Evolutionary conservation across 2,888 invertebrate species (phyloP).

Genomic region (Drosophila nigricruria): DNA sequence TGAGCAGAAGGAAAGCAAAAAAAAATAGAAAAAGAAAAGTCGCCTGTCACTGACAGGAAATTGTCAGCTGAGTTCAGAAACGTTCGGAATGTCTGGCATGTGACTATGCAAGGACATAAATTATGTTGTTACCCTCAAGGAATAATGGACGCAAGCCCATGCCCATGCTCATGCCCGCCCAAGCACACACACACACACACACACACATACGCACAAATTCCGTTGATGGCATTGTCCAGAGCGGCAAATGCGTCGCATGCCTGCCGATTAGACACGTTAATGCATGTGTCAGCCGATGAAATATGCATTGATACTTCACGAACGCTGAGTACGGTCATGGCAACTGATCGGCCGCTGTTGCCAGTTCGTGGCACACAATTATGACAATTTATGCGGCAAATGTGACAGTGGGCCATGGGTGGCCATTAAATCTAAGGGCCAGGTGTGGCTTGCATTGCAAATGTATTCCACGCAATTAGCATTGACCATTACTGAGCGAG

Average conservation of each 20-base stretch:
- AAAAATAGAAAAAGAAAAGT: slow-evolving; percentile 16
- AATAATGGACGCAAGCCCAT: slow-evolving; percentile 55
- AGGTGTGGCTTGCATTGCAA: slow-evolving; percentile 41
- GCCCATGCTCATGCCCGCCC: neutral
- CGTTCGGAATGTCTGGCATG: slow-evolving; percentile 67
- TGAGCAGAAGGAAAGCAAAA: neutral
- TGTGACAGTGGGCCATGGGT: slow-evolving; percentile 29
- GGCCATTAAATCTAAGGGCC: neutral
- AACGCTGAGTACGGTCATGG: slow-evolving; percentile 28
- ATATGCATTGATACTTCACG: slow-evolving; percentile 70
- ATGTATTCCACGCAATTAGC: slow-evolving; percentile 77
- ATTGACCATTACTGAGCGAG: slow-evolving; percentile 65
- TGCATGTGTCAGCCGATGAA: slow-evolving; percentile 79
- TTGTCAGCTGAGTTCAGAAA: slow-evolving; percentile 58
- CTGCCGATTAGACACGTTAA: slow-evolving; percentile 76
- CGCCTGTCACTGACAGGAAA: slow-evolving; percentile 64
- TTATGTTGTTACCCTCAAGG: slow-evolving; percentile 70
- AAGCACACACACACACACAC: neutral
- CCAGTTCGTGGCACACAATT: slow-evolving; percentile 56
- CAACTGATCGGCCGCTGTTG: slow-evolving; percentile 11
- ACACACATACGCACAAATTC: neutral
- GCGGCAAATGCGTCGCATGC: slow-evolving; percentile 46
- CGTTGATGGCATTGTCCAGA: slow-evolving; percentile 6
- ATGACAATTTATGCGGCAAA: slow-evolving; percentile 72
- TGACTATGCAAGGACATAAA: slow-evolving; percentile 68